Percentiles rank a stretch among this genome's conserved stretches.
phyloP scores from a whole-genome alignment of 2,113 vertebrate species.

The Litocranius walleri region DNA sequence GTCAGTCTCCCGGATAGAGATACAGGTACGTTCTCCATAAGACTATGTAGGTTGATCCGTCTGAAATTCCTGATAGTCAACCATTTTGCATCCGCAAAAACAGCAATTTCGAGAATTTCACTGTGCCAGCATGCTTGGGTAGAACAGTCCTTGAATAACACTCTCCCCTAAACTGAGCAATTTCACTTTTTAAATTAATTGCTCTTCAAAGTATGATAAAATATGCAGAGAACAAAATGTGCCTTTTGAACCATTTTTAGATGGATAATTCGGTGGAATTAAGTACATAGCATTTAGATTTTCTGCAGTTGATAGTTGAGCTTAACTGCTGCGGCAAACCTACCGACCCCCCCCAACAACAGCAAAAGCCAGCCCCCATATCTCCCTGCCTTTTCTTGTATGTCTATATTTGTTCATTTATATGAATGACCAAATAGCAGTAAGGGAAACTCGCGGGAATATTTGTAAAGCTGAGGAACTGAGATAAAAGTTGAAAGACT shows the following conservation, averaged over 20 bases:
- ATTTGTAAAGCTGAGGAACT: slow-evolving; percentile 62
- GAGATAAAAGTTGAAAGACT: slow-evolving; percentile 72
- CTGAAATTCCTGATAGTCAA: not conserved
- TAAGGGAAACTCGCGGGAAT: slow-evolving; percentile 27
- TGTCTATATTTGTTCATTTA: not conserved
- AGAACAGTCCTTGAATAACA: not conserved
- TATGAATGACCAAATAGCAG: not conserved
- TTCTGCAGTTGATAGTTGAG: not conserved
- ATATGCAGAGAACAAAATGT: not conserved
- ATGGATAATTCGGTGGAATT: not conserved
- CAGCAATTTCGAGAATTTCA: not conserved
- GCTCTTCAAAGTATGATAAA: not conserved
- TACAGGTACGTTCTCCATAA: not conserved
- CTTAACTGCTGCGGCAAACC: not conserved
- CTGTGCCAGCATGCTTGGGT: not conserved
- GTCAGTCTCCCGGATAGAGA: not conserved
- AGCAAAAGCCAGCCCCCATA: not conserved
- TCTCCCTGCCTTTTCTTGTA: not conserved
- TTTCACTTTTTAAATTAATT: not conserved
- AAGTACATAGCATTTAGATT: not conserved
- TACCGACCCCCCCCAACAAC: not conserved
- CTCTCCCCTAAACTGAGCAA: not conserved
- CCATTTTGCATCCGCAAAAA: slow-evolving; percentile 31
- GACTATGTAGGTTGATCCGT: not conserved
- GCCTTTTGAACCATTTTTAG: not conserved